Percentiles rank a stretch among this genome's conserved stretches.
phyloP scores from a whole-genome alignment of 2,797 vertebrate genomes.

The Gambelia wislizenii region DNA sequence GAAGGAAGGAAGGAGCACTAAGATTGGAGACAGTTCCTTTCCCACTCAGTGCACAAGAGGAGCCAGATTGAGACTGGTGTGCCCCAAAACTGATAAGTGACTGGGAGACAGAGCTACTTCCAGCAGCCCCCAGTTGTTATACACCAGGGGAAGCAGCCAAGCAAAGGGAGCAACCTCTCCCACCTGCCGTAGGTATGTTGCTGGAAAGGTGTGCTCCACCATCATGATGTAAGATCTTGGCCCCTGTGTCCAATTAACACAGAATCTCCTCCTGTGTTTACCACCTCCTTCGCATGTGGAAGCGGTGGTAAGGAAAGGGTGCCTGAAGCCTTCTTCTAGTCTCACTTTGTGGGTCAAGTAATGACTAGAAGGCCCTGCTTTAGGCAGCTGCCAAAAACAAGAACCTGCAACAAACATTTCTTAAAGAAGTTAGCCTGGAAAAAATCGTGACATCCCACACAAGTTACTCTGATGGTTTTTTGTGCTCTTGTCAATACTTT shows the following conservation, averaged over 20 bases:
- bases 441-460: conserved; percentile 30
- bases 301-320: too few species aligned
- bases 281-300: background rate
- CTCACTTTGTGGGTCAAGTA: background rate
- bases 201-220: too few species aligned
- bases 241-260: background rate
- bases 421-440: conserved; percentile 23
- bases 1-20: too few species aligned
- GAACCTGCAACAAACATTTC: background rate
- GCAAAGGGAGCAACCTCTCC: too few species aligned
- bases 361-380: background rate
- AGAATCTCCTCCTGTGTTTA: background rate
- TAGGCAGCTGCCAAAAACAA: background rate
- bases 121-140: too few species aligned
- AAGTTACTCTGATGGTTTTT: conserved; percentile 29
- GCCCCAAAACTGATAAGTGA: too few species aligned
- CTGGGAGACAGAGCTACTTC: too few species aligned
- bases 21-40: background rate
- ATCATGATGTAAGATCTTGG: too few species aligned
- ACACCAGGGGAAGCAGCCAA: too few species aligned
- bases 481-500: background rate
- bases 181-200: too few species aligned
- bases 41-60: too few species aligned
- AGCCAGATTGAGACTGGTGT: too few species aligned
- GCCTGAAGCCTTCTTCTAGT: background rate